Evolutionary conservation across 2,888 invertebrate genomes (phyloP), one percentile per base, ranked within the genome.

Genomic region (Orthosia cruda): DNA sequence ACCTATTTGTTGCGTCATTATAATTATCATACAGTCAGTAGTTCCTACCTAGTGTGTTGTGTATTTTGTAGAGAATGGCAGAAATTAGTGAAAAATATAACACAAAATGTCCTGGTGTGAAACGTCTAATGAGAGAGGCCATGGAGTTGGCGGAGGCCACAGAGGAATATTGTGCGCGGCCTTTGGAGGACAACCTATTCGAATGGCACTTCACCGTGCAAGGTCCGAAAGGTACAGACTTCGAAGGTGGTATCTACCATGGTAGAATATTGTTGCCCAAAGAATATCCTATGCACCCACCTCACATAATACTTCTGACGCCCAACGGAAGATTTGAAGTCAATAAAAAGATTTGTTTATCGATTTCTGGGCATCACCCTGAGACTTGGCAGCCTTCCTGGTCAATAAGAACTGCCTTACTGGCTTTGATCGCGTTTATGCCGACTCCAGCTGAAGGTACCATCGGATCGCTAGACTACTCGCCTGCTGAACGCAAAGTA

Each of bases 361-460:
- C 99, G 81, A 99, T 99, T 89, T 99, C 99, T 77, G 99, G 99
- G 9, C 98, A 99, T 95, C 99, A 99, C 94, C 99, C 99, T n/a
- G 99, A 99, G 94, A 99, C 99, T 54, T 99, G 99, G 99, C 99
- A 99, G 91, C 99, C 99, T 45, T 99, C 99, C 4, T 99, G 99
- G 99, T 99, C 99, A 49, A 99, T 99, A 85, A 97, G 99, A 80
- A 99, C 99, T 69, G 99, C 99, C 16, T 95, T 99, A 74, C 95
- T 99, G 83, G 99, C 99, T 20, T 97, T 99, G 75, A 99, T 99
- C 89, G 99, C 99, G 3, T 99, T 99, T 92, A 99, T 99, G 99
- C 99, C 99, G 0, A 98, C 99, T 9, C 98, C 98, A 68, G 98
- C 98, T 13, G 98, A 98, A 88, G 99, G 99, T 3, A 99, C 99